Evolutionary conservation across 1,140 invertebrate genomes (phyloP).

Genomic region (Drosophila melanica): DNA sequence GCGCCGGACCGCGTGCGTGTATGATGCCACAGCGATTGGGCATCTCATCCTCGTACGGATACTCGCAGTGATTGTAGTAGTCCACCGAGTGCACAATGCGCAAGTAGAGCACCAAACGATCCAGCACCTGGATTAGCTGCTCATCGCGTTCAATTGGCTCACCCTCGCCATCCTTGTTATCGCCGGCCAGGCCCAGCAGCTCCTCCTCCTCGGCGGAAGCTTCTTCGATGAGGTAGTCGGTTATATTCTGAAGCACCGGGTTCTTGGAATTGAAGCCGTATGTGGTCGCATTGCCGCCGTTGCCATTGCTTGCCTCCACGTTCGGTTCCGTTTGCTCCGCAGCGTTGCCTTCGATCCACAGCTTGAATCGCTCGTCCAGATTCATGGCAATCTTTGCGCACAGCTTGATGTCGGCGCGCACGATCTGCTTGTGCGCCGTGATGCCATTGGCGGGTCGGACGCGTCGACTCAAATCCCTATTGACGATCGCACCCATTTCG

Average conservation of each 20-base stretch:
- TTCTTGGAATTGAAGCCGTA: slow-evolving; percentile 95
- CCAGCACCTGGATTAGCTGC: slow-evolving; percentile 89
- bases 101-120: slow-evolving; percentile 95
- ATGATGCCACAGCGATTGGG: slow-evolving; percentile 99
- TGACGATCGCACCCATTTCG: slow-evolving; percentile 97
- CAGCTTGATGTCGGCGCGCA: slow-evolving; percentile 96
- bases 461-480: slow-evolving; percentile 95
- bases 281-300: slow-evolving; percentile 75
- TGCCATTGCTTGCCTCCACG: slow-evolving; percentile 80
- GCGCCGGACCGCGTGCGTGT: slow-evolving; percentile 95
- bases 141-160: slow-evolving; percentile 91
- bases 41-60: slow-evolving; percentile 99
- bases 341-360: slow-evolving; percentile 87
- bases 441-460: slow-evolving; percentile 97
- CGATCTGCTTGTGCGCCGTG: slow-evolving; percentile 94
- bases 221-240: slow-evolving; percentile 99
- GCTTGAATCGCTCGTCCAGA: slow-evolving; percentile 92
- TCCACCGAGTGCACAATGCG: slow-evolving; percentile 99
- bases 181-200: slow-evolving; percentile 90
- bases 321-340: slow-evolving; percentile 64
- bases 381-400: slow-evolving; percentile 98
- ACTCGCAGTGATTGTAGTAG: slow-evolving; percentile 99
- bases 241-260: slow-evolving; percentile 98
- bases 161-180: slow-evolving; percentile 85
- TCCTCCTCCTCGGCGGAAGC: slow-evolving; percentile 99